Evolutionary conservation across 1,140 invertebrate genomes (phyloP).

Genomic region (Cepaea nemoralis): DNA sequence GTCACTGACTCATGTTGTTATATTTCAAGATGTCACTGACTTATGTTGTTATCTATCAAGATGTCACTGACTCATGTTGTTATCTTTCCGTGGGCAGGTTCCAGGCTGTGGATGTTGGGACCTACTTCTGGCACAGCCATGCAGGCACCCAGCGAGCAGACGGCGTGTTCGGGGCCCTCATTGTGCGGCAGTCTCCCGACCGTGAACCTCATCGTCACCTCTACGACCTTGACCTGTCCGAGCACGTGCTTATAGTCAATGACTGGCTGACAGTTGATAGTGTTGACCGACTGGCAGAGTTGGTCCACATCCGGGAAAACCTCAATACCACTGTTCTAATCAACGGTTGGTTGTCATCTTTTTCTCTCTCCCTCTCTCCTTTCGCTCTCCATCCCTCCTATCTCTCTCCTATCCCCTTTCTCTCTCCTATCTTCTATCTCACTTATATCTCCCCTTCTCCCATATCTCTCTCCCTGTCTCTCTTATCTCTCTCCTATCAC

Average conservation of each 20-base stretch:
- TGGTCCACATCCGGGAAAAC: slow-evolving; percentile 86
- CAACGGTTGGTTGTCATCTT: slow-evolving; percentile 78
- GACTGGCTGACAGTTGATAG: slow-evolving; percentile 42
- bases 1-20: no score
- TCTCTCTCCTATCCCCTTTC: neutral
- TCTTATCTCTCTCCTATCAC: neutral
- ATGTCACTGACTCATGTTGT: no score
- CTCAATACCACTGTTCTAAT: slow-evolving; percentile 83
- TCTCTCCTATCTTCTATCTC: neutral
- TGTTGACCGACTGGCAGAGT: slow-evolving; percentile 83
- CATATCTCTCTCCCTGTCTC: neutral
- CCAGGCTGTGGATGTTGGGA: slow-evolving; percentile 76
- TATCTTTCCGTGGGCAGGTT: no score
- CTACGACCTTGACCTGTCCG: slow-evolving; percentile 48
- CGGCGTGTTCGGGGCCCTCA: slow-evolving; percentile 82
- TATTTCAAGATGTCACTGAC: no score
- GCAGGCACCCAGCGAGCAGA: slow-evolving; percentile 86
- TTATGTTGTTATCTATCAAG: no score
- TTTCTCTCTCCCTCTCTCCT: no score
- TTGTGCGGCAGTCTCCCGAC: slow-evolving; percentile 40
- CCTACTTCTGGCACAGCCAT: slow-evolving; percentile 92
- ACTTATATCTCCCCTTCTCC: neutral
- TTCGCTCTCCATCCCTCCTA: neutral
- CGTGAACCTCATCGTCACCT: slow-evolving; percentile 35
- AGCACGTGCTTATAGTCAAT: slow-evolving; percentile 50